These are phyloP conservation scores for Cariama cristata DNA, from an alignment of 2,113 vertebrate species.

Conservation along the genomic window DNA sequence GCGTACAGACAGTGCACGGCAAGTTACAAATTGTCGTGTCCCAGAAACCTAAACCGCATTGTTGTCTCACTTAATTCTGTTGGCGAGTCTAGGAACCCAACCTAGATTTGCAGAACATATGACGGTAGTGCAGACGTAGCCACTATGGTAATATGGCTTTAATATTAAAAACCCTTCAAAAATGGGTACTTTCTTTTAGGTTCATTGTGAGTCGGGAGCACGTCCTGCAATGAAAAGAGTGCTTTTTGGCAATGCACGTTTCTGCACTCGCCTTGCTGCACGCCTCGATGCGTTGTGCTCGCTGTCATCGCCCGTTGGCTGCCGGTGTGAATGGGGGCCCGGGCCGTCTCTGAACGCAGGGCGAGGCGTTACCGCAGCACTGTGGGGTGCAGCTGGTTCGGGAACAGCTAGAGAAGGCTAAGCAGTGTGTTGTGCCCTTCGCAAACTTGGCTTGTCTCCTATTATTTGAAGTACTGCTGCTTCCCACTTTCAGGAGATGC, in stretches of 20 bases:
- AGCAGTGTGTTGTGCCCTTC: not conserved
- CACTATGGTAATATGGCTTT: not conserved
- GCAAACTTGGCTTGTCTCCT: not conserved
- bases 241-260: not conserved
- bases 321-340: fast-evolving
- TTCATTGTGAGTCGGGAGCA: fast-evolving
- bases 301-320: too few species aligned
- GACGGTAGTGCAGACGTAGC: not conserved
- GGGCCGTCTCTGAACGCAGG: not conserved
- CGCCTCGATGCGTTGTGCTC: not conserved
- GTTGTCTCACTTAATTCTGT: not conserved
- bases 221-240: not conserved
- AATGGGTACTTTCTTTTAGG: not conserved
- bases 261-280: not conserved
- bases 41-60: fast-evolving
- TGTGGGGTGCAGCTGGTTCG: fast-evolving
- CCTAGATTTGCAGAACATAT: not conserved
- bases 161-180: not conserved
- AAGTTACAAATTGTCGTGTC: not conserved
- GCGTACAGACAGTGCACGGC: too few species aligned
- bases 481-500: too few species aligned
- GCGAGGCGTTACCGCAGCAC: not conserved
- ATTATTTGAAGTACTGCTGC: fast-evolving
- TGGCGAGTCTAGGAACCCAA: not conserved
- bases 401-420: not conserved